These are phyloP conservation scores for Lycaon pictus DNA, from an alignment of 2,113 vertebrate species.

Conservation along the genomic window DNA sequence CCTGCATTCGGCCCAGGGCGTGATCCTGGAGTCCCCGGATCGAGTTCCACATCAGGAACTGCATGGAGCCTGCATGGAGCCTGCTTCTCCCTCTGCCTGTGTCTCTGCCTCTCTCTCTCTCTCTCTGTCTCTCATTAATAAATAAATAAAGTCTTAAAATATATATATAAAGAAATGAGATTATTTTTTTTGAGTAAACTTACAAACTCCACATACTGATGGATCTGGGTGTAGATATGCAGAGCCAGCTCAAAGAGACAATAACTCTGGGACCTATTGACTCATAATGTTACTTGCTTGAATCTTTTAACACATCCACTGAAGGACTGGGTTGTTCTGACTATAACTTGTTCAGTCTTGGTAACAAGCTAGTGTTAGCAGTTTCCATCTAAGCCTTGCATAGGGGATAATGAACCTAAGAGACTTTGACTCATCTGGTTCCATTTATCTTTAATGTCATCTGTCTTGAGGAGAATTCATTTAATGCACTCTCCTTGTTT, in stretches of 20 bases:
- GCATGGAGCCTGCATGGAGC: too few species aligned
- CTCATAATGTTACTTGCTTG: not conserved
- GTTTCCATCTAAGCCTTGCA: not conserved
- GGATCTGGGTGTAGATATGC: not conserved
- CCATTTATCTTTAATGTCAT: not conserved
- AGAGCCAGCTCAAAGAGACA: not conserved
- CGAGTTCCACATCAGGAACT: too few species aligned
- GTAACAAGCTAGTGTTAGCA: not conserved
- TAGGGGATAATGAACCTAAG: not conserved
- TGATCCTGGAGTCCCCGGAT: too few species aligned
- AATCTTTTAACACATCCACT: not conserved
- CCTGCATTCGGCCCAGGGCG: too few species aligned
- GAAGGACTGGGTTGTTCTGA: not conserved
- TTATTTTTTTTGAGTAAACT: constrained; percentile 28
- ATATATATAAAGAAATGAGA: not conserved
- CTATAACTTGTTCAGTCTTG: not conserved
- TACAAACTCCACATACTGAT: not conserved
- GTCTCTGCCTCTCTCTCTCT: too few species aligned
- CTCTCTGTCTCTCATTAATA: too few species aligned
- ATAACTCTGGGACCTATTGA: not conserved
- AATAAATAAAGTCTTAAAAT: too few species aligned
- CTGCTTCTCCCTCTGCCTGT: too few species aligned
- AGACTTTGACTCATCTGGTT: not conserved
- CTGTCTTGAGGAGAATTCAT: not conserved
- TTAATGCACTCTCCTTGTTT: not conserved